Base-by-base conservation (phyloP, 1,140 invertebrate species). In the Nomia melanderi region DNA sequence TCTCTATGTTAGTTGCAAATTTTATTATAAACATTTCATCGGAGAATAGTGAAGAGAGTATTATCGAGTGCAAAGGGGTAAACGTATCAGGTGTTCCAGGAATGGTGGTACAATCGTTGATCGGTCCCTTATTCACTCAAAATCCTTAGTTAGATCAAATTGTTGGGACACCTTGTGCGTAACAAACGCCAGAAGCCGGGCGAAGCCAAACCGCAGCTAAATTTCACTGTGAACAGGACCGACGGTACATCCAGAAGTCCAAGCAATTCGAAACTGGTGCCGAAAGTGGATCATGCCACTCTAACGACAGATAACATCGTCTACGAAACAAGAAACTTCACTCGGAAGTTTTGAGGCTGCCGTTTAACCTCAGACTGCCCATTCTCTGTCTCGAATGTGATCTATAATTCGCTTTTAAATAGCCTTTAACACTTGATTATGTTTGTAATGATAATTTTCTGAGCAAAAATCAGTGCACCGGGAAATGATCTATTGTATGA, bases 231-330 rank as follows among this genome's bases (percentile, higher is more conserved):
- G 36, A 94, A 95, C 83, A 94, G 94, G 1, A 93, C 92, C 62
- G 87, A 81, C 82, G 87, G 79, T 63, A 82, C 86, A 67, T 78
- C 80, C 85, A 82, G 85, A 82, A 79, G 69, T 78, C 59, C 59
- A 77, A 84, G 56, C 82, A 85, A 36, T 87, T 84, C 63, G 79
- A 87, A 47, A 87, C 88, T 4, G 86, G 86, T 78, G 83, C 88
- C 53, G 92, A 93, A 77, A 91, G 92, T 88, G 67, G 95, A 95
- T 87, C 94, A 95, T 71, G 93, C 93, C 8, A 95, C 95, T 31
- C 95, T 95, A 88, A 96, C 95, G 2, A 95, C 95, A 0, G 93
- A 94, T n/a, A 95, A 94, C 84, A 95, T 96, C 57, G 93, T 93
- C 0, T 92, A 92, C 5, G 95, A 96, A 85, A 95, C 95, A 9